Conservation (phyloP, 2,113 vertebrate genomes). For the Lamprologus ornatipinnis region DNA sequence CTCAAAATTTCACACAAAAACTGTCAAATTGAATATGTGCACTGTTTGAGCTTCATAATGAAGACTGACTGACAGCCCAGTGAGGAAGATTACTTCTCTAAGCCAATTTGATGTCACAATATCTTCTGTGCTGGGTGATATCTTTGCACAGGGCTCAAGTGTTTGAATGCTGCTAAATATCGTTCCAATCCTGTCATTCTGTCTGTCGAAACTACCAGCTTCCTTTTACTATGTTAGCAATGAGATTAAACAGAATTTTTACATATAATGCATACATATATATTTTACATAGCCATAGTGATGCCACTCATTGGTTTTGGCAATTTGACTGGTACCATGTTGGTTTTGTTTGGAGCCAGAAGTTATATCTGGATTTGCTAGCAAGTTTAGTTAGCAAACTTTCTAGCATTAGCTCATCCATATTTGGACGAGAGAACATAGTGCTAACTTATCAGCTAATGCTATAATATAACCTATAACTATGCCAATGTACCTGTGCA, state of each 20-base stretch:
- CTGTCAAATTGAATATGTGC: not conserved
- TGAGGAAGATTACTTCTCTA: not conserved
- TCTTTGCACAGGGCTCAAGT: not conserved
- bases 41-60: not conserved
- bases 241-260: not conserved
- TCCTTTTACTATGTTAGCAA: not conserved
- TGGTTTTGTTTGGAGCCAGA: not conserved
- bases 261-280: not conserved
- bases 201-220: not conserved
- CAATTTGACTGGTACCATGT: not conserved
- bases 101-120: not conserved
- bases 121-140: not conserved
- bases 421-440: not conserved
- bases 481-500: not conserved
- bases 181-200: not conserved
- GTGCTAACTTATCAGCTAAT: fast-evolving
- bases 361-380: not conserved
- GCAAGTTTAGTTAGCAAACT: not conserved
- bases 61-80: not conserved
- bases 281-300: not conserved
- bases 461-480: not conserved
- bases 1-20: not conserved
- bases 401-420: not conserved
- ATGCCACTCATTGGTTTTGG: not conserved
- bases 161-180: not conserved